Evolutionary conservation across 92 coral and sea anemone species (phyloP), one percentile per base, ranked within the genome.

Genomic region (Micromussa lordhowensis): DNA sequence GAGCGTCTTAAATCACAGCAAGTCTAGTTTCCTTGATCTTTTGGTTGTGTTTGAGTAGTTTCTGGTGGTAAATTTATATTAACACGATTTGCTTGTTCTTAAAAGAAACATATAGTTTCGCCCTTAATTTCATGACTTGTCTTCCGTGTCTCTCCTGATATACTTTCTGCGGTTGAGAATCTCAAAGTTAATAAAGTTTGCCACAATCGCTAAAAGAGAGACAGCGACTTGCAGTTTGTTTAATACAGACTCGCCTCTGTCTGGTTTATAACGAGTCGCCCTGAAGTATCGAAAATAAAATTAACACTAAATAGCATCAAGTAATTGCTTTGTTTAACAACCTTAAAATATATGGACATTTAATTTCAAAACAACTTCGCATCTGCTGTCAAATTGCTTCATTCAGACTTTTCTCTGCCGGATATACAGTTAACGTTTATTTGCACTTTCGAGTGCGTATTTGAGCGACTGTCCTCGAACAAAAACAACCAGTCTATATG

Each of bases 1-100:
- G 73, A 88, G 94, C 80, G 88, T 80, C 82, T 88, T 49, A 68
- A 77, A 57, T 82, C 87, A 49, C 63, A 74, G 84, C 86, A 58
- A 64, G 90, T 75, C 51, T 8, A 44, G 51, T 64, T 59, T 51
- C 34, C 70, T 80, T 84, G 77, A 88, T 58, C 69, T 82, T 32
- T 86, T 61, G 49, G 86, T 80, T 77, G 32, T 76, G 87, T 92
- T 92, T 92, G 68, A 76, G 4, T 28, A 82, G 75, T 76, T 36
- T 26, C 63, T 72, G 80, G 80, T 51, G 49, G 54, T 87, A 11
- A 32, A 36, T 54, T 71, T 36, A n/a, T n/a, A n/a, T n/a, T n/a
- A 87, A 66, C 90, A 26, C 48, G 44, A 80, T 35, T 34, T 59
- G 40, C 49, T 32, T 1, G 24, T 30, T 36, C 5, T 64, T 28